phyloP scores from a whole-genome alignment of 1,140 invertebrate species.

The honey bee (Apis mellifera) region DNA sequence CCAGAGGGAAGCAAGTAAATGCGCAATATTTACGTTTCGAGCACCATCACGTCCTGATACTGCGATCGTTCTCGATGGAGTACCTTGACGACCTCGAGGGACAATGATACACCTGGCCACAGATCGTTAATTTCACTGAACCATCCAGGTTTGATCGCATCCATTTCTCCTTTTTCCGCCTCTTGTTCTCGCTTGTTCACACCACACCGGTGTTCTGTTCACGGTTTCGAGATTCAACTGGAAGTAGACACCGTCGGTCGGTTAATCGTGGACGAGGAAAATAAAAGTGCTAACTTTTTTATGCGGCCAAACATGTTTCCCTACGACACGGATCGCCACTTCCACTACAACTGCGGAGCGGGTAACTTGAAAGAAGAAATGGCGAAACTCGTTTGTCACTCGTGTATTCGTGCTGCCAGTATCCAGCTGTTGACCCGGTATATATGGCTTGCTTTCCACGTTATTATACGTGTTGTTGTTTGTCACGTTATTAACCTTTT shows the following conservation, averaged over 20 bases:
- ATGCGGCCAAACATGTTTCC: constrained; percentile 59
- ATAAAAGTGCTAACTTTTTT: constrained; percentile 44
- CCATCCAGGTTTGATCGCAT: constrained; percentile 90
- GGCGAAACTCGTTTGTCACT: constrained; percentile 32
- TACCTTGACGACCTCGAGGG: constrained; percentile 92
- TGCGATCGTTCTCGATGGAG: constrained; percentile 91
- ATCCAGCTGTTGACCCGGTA: neutral
- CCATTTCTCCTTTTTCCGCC: constrained; percentile 77
- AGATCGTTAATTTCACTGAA: constrained; percentile 93
- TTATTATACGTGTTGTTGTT: neutral
- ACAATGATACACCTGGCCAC: constrained; percentile 96
- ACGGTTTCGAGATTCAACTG: constrained; percentile 30
- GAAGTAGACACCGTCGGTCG: constrained; percentile 24
- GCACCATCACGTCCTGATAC: constrained; percentile 94
- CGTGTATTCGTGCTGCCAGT: constrained; percentile 35
- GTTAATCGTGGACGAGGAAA: constrained; percentile 39
- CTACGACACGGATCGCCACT: neutral
- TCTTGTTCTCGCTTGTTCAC: neutral
- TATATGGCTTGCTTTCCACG: neutral
- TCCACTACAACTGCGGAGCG: neutral
- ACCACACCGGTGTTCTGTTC: neutral
- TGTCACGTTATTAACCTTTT: neutral
- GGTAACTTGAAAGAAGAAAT: constrained; percentile 1
- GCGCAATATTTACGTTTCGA: constrained; percentile 89
- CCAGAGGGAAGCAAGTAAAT: neutral